These are phyloP conservation scores for Dynastes hyllus DNA, from an alignment of 2,888 invertebrate species.

Conservation along the genomic window DNA sequence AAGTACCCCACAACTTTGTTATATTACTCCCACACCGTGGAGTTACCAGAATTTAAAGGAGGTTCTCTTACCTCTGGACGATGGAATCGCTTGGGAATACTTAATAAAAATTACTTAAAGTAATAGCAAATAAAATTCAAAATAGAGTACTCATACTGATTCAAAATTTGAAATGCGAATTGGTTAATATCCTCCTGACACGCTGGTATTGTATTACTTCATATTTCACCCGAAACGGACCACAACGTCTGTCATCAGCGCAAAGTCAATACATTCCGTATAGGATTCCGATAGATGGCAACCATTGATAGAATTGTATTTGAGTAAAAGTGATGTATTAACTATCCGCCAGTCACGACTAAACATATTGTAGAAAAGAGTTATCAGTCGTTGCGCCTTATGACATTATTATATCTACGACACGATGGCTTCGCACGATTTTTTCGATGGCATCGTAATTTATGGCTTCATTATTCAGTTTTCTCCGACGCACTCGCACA, in stretches of 20 bases:
- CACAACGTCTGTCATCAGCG: conserved; percentile 1
- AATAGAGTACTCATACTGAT: no score
- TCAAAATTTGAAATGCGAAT: no score
- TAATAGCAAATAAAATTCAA: no score
- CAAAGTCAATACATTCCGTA: neutral
- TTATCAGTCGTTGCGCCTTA: conserved; percentile 39
- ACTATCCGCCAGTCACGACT: conserved; percentile 34
- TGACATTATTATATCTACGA: conserved; percentile 41
- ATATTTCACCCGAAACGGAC: neutral
- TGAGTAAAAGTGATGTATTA: conserved; percentile 35
- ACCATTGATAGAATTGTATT: conserved; percentile 47
- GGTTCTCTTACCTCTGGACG: no score
- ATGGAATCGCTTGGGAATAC: no score
- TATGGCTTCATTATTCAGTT: conserved; percentile 46
- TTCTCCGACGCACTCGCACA: conserved; percentile 33
- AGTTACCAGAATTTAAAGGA: no score
- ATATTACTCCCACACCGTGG: no score
- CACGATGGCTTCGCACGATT: conserved; percentile 42
- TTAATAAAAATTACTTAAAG: no score
- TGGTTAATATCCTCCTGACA: neutral
- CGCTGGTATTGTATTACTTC: neutral
- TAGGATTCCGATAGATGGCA: conserved; percentile 38
- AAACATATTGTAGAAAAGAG: conserved; percentile 44
- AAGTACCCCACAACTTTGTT: no score
- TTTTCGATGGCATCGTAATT: conserved; percentile 36